Percentiles rank a stretch among this genome's conserved stretches.
Evolutionary conservation across 1,140 invertebrate genomes (phyloP).

Genomic region (Drosophila nikananu): DNA sequence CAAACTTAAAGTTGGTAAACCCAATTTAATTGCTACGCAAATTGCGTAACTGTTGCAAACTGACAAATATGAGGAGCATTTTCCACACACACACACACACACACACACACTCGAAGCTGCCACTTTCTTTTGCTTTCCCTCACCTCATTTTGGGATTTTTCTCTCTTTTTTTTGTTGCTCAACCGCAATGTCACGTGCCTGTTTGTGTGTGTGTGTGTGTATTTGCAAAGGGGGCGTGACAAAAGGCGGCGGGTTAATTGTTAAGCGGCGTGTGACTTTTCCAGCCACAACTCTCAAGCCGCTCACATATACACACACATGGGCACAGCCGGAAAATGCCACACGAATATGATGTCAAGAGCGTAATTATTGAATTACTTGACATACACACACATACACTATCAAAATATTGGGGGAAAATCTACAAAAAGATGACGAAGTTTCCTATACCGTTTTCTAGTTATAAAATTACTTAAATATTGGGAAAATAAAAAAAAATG

Average conservation of each 20-base stretch:
- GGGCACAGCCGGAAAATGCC: constrained; percentile 50
- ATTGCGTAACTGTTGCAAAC: constrained; percentile 24
- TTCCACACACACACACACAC: constrained; percentile 3
- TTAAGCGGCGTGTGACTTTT: constrained; percentile 68
- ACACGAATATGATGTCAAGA: constrained; percentile 79
- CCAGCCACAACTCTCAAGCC: constrained; percentile 27
- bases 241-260: constrained; percentile 61
- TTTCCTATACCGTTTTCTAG: not conserved
- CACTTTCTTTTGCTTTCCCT: constrained; percentile 24
- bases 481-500: no score
- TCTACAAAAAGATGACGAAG: not conserved
- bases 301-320: constrained; percentile 35
- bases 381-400: constrained; percentile 43
- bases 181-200: constrained; percentile 41
- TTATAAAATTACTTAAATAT: not conserved
- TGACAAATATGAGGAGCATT: constrained; percentile 22
- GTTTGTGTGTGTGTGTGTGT: constrained; percentile 28
- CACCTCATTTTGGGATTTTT: constrained; percentile 22
- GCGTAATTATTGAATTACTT: constrained; percentile 80
- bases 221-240: constrained; percentile 26
- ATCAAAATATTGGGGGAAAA: not conserved
- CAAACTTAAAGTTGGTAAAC: constrained; percentile 7
- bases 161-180: constrained; percentile 22
- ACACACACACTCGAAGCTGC: constrained; percentile 2
- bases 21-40: constrained; percentile 36